Evolutionary conservation across 23 tunicate species (phyloP).

Genomic region (Botrylloides violaceus): DNA sequence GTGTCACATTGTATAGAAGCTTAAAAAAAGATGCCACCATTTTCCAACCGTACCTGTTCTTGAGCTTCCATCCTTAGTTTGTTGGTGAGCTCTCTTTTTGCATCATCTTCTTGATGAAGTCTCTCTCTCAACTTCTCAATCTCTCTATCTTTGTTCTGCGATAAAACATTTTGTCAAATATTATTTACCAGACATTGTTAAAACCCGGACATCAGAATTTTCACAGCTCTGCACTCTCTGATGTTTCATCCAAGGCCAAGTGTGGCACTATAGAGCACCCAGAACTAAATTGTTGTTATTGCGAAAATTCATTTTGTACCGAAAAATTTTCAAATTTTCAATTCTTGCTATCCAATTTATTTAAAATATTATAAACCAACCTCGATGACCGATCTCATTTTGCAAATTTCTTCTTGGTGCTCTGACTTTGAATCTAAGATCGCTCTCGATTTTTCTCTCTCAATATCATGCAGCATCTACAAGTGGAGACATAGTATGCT

Average conservation of each 20-base stretch:
- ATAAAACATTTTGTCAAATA: too few species aligned
- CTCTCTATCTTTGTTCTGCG: slow-evolving; percentile 24
- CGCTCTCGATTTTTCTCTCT: slow-evolving; percentile 13
- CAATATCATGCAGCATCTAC: not conserved
- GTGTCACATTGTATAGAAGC: not conserved
- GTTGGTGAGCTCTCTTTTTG: slow-evolving; percentile 9
- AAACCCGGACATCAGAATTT: too few species aligned
- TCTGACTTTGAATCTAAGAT: slow-evolving; percentile 4
- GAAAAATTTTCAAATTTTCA: too few species aligned
- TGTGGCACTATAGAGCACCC: too few species aligned
- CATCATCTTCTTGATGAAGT: slow-evolving; percentile 13
- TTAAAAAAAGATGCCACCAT: not conserved
- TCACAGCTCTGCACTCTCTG: too few species aligned
- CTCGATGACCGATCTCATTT: slow-evolving; percentile 10
- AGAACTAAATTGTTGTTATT: too few species aligned
- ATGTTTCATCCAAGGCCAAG: too few species aligned
- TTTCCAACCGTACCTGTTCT: slow-evolving; percentile 9
- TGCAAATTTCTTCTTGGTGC: slow-evolving; percentile 14
- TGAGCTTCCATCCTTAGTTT: slow-evolving; percentile 18
- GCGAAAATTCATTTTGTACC: too few species aligned
- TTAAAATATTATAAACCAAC: not conserved
- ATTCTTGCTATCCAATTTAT: too few species aligned
- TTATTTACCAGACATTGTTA: too few species aligned
- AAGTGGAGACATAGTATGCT: not conserved
- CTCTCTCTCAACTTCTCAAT: slow-evolving; percentile 1